Evolutionary conservation across 2,888 invertebrate species (phyloP).

Genomic region (Blastobasis lacticolella): DNA sequence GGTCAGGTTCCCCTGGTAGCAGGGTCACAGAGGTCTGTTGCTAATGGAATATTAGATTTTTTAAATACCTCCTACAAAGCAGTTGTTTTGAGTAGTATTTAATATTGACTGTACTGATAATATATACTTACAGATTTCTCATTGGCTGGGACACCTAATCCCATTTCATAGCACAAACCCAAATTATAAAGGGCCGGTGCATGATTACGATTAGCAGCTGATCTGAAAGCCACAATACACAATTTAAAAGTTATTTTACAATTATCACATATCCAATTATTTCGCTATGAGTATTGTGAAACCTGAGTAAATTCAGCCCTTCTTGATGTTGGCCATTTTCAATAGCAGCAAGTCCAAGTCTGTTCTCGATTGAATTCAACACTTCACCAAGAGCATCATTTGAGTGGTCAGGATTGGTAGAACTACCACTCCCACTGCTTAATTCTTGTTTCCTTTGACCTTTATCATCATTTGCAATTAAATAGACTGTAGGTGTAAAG

Average conservation of each 20-base stretch:
- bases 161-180: conserved; percentile 80
- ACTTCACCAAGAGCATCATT: conserved; percentile 65
- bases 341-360: conserved; percentile 74
- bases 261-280: too few species aligned
- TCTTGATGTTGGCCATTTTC: conserved; percentile 70
- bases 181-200: conserved; percentile 79
- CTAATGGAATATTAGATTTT: too few species aligned
- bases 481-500: conserved; percentile 46
- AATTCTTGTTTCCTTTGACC: conserved; percentile 18
- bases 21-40: too few species aligned
- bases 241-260: neutral
- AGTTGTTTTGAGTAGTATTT: too few species aligned
- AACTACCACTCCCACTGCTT: conserved; percentile 18
- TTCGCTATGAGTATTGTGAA: neutral
- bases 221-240: conserved; percentile 30
- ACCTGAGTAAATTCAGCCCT: conserved; percentile 72
- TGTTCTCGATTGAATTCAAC: conserved; percentile 75
- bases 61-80: too few species aligned
- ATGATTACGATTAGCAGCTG: conserved; percentile 74
- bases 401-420: conserved; percentile 30
- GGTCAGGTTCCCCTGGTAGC: too few species aligned
- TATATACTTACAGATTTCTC: conserved; percentile 62
- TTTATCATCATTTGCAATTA: conserved; percentile 52
- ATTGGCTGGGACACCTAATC: conserved; percentile 76
- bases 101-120: too few species aligned